phyloP scores from a whole-genome alignment of 2,797 vertebrate species.

The Muscicapa comitata region DNA sequence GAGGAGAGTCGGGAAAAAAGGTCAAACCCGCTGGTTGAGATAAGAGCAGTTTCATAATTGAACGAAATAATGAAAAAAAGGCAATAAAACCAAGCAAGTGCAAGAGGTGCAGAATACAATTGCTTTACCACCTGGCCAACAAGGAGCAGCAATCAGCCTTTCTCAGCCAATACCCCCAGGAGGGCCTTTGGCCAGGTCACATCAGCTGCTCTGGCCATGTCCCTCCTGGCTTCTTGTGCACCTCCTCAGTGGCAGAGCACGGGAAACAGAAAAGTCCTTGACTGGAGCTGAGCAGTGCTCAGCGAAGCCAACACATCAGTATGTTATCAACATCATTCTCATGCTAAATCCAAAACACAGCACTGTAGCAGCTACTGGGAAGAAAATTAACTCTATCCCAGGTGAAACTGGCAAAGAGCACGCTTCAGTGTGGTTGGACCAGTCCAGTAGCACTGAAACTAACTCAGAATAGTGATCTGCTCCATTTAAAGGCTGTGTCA shows the following conservation, averaged over 20 bases:
- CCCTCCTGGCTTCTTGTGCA: background rate
- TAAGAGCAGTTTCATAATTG: background rate
- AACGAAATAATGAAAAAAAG: background rate
- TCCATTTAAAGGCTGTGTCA: background rate
- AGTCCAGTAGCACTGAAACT: background rate
- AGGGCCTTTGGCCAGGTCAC: background rate
- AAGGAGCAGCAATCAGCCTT: too few relatives aligned
- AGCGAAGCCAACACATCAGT: background rate
- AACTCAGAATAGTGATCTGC: background rate
- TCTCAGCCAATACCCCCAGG: background rate
- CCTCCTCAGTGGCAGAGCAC: background rate
- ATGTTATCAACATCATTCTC: background rate
- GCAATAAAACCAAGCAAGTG: rapidly evolving
- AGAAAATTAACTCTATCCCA: background rate
- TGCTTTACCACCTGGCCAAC: background rate
- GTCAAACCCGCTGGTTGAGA: background rate
- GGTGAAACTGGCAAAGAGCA: background rate
- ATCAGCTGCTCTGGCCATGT: background rate
- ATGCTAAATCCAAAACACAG: background rate
- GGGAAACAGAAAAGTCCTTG: background rate
- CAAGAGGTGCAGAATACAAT: background rate
- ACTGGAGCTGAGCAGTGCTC: background rate
- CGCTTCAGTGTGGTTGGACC: background rate
- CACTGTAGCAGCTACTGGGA: background rate
- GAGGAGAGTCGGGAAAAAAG: background rate